Evolutionary conservation across 2,888 invertebrate species (phyloP), one percentile per base, ranked within the genome.

Genomic region (Anthrax anthrax): DNA sequence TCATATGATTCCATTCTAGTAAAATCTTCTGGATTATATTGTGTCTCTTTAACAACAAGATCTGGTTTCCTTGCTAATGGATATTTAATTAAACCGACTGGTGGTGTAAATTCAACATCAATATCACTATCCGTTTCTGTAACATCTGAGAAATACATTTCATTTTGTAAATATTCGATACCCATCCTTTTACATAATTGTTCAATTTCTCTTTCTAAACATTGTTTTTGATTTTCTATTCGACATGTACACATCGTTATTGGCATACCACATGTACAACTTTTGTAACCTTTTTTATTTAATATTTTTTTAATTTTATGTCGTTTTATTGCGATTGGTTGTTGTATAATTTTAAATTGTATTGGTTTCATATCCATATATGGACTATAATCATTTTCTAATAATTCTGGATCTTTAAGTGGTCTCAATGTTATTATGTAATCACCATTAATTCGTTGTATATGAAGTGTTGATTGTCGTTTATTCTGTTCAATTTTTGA

Each of bases 61-160:
- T 73, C 73, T 1, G 65, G 66, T 48, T 63, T 65, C 3, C 68
- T 63, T 43, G 71, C 67, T 12, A 75, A 69, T 47, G 75, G 70
- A 2, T 78, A 71, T 53, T 75, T 77, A 43, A 81, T 77, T 37
- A 81, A 71, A 1, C 79, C 81, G 38, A 79, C 80, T 0, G 81
- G 81, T 1, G 81, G 80, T 0, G 81, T 81, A 44, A 81, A 81
- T 49, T 80, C 81, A 37, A 81, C 78, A 55, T 81, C 80, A 64
- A 80, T 73, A 47, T 81, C 80, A 2, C 76, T 76, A 50, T 80
- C 79, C 18, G 61, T 65, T 18, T 67, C 66, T 12, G 59, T 58
- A 10, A 65, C 64, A 17, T 66, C 67, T 0, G 65, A 59, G 0
- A 66, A 53, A 1, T 62, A 55, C 16, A 66, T 49, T 0, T 53